These are phyloP conservation scores for Sycophila sp. DNA, from an alignment of 1,140 invertebrate genomes.

Conservation along the genomic window DNA sequence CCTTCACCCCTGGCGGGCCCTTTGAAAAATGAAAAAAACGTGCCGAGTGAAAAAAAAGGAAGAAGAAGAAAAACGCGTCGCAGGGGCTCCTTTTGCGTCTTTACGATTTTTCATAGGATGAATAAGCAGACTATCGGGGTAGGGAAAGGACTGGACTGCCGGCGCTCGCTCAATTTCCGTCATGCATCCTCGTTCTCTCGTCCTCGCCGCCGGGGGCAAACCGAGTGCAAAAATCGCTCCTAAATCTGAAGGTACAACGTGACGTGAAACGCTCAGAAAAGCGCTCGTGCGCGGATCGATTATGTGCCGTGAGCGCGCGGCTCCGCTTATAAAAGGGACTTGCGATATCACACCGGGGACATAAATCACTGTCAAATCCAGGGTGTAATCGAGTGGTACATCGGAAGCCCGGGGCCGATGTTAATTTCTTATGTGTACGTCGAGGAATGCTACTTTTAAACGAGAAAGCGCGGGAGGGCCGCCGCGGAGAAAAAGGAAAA, in stretches of 20 bases:
- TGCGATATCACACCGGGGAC: constrained; percentile 27
- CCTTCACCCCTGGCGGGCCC: neutral
- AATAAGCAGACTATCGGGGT: constrained; percentile 29
- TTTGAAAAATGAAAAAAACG: constrained; percentile 24
- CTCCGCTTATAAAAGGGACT: constrained; percentile 25
- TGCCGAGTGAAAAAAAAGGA: neutral
- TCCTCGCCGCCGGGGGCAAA: neutral
- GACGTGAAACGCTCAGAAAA: constrained; percentile 26
- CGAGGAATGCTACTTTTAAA: constrained; percentile 32
- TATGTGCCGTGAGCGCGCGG: neutral
- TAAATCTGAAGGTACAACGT: constrained; percentile 30
- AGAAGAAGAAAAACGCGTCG: neutral
- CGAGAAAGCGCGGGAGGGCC: neutral
- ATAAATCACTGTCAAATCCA: constrained; percentile 55
- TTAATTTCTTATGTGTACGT: constrained; percentile 47
- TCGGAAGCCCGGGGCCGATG: constrained; percentile 38
- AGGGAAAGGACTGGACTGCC: neutral
- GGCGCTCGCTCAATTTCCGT: constrained; percentile 32
- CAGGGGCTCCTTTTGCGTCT: neutral
- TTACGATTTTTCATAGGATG: constrained; percentile 33
- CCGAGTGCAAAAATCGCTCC: constrained; percentile 34
- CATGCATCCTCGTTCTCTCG: constrained; percentile 7
- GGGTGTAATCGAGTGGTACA: constrained; percentile 52
- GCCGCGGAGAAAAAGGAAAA: neutral
- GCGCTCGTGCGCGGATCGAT: constrained; percentile 26